Evolutionary conservation across 2,888 invertebrate species (phyloP), one percentile per base, ranked within the genome.

Genomic region (Eudasyphora cyanicolor): DNA sequence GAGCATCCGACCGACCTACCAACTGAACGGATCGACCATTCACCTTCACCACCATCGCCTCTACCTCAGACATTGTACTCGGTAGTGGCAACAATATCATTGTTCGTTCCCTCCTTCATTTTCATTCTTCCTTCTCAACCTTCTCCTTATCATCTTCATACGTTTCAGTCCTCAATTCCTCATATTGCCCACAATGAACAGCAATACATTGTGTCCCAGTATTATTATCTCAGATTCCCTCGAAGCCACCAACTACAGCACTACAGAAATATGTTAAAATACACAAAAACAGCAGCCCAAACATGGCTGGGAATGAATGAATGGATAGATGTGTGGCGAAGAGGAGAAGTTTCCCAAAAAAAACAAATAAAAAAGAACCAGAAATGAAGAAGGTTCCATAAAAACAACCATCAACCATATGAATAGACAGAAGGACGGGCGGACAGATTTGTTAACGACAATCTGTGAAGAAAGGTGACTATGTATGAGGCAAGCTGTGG

Each of bases 191-290:
- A 57, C 57, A n/a, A n/a, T n/a, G 27, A 27, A 57, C 57, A n/a
- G n/a, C n/a, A 27, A 57, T 57, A 57, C 64, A 12, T 67, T 64
- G 17, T 57, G 21, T 12, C 35, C 17, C 67, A 42, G 14, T n/a
- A 42, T 67, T 67, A 67, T 42, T 38, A 64, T 67, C 67, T 17
- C 19, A 67, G 42, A 42, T 24, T 42, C n/a, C n/a, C 24, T 67
- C 21, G 42, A 21, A 42, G 8, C 67, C 67, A 35, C 5, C 35
- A 62, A 62, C 38, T 4, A 64, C 64, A 32, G 35, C 24, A 8
- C 21, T 12, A 29, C 29, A 29, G 60, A 29, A 17, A 60, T 60
- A 60, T 14, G 29, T 60, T 60, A 29, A 60, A 29, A n/a, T n/a
- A n/a, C 60, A 29, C 29, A 54, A 54, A 54, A 29, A 60, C 67